These are phyloP conservation scores for Lasioglossum villosulum DNA, from an alignment of 2,888 invertebrate species.

Conservation along the genomic window DNA sequence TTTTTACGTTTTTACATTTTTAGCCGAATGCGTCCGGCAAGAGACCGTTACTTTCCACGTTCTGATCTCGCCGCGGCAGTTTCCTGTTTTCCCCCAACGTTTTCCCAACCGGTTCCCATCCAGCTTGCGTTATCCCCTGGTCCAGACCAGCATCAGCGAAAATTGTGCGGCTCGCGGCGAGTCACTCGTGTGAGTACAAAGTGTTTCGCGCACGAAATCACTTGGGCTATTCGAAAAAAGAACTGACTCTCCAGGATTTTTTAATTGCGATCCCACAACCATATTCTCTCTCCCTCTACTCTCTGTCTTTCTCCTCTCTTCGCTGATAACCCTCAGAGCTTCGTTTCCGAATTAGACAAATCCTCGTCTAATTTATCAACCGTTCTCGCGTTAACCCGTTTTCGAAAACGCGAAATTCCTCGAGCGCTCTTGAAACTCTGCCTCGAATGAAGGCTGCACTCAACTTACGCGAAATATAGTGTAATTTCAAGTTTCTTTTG, in stretches of 20 bases:
- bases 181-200: conserved; percentile 29
- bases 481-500: too few species aligned
- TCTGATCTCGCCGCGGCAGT: conserved; percentile 13
- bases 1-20: conserved; percentile 25
- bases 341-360: conserved; percentile 12
- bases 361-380: background rate
- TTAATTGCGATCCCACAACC: conserved; percentile 34
- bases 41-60: conserved; percentile 27
- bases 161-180: conserved; percentile 32
- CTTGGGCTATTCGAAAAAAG: conserved; percentile 30
- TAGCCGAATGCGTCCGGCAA: conserved; percentile 15
- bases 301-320: background rate
- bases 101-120: background rate
- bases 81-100: conserved; percentile 4
- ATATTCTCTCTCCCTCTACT: background rate
- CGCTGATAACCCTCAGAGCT: background rate
- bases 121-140: background rate
- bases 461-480: too few species aligned
- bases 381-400: background rate
- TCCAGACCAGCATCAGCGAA: conserved; percentile 19
- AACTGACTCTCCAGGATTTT: conserved; percentile 34
- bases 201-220: conserved; percentile 36
- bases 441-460: too few species aligned
- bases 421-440: background rate
- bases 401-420: background rate